A percentile compares a stretch with the other conserved stretches of the same genome.
phyloP scores from a whole-genome alignment of 2,797 vertebrate genomes.

The Liasis olivaceus region DNA sequence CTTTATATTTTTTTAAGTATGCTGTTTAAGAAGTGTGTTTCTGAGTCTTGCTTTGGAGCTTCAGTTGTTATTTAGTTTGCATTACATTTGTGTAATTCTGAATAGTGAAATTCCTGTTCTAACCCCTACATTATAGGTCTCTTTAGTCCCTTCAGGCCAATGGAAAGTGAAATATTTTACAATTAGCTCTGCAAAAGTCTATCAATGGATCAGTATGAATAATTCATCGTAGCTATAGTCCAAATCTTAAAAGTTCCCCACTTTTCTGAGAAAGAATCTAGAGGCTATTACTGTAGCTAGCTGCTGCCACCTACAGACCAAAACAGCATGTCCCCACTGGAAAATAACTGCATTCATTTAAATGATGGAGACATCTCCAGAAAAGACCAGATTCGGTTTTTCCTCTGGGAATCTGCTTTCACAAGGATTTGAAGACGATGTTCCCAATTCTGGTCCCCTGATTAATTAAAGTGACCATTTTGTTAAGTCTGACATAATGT shows the following conservation, averaged over 20 bases:
- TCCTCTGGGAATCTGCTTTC: background rate
- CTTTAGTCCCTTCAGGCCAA: background rate
- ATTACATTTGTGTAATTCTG: background rate
- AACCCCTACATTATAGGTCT: background rate
- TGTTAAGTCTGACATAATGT: background rate
- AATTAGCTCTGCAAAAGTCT: conserved; percentile 12
- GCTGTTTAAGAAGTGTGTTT: background rate
- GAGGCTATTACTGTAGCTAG: background rate
- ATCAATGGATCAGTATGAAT: background rate
- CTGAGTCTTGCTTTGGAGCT: background rate
- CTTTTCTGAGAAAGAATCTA: background rate
- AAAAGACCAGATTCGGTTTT: background rate
- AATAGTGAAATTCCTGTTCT: background rate
- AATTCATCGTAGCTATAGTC: background rate
- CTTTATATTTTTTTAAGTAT: background rate
- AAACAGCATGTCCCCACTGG: conserved; percentile 3
- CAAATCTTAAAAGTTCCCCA: background rate
- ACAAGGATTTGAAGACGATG: background rate
- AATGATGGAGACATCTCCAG: background rate
- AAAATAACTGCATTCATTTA: background rate
- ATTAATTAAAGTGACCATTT: background rate
- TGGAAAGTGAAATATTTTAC: background rate
- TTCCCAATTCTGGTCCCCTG: background rate
- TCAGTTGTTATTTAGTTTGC: background rate
- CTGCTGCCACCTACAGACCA: conserved; percentile 38